These are phyloP conservation scores for Aphelocoma californica DNA, from an alignment of 2,797 vertebrate species.

Conservation along the genomic window DNA sequence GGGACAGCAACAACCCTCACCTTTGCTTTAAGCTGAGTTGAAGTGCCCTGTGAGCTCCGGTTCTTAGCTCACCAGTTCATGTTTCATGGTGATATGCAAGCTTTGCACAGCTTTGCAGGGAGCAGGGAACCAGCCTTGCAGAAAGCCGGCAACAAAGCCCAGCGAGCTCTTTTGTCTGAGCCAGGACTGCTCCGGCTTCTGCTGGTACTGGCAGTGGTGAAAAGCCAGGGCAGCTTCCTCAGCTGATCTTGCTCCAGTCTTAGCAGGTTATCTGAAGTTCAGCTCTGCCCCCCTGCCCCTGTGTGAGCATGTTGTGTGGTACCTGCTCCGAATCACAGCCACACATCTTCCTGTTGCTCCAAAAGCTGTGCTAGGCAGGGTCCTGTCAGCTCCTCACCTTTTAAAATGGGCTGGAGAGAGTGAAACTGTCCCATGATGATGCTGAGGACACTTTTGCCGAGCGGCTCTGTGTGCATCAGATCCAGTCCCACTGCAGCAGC, in stretches of 20 bases:
- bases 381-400: not conserved
- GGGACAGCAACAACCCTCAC: not conserved
- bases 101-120: not conserved
- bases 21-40: not conserved
- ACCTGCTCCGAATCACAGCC: not conserved
- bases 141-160: not conserved
- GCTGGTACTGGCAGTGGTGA: not conserved
- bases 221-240: not conserved
- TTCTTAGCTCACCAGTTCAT: not conserved
- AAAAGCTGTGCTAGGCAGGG: not conserved
- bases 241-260: not conserved
- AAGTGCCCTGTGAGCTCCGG: not conserved
- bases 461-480: not conserved
- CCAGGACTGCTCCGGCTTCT: not conserved
- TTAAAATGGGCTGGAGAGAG: not conserved
- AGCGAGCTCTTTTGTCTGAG: not conserved
- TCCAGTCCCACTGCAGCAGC: not conserved
- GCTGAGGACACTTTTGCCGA: not conserved
- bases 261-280: not conserved
- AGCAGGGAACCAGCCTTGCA: not conserved
- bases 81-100: not conserved
- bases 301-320: fast-evolving
- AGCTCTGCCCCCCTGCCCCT: not conserved
- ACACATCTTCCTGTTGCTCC: fast-evolving
- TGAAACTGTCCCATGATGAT: not conserved